Percentiles rank a stretch among this genome's conserved stretches.
Evolutionary conservation across 2,113 vertebrate genomes (phyloP).

Genomic region (Holacanthus passer): DNA sequence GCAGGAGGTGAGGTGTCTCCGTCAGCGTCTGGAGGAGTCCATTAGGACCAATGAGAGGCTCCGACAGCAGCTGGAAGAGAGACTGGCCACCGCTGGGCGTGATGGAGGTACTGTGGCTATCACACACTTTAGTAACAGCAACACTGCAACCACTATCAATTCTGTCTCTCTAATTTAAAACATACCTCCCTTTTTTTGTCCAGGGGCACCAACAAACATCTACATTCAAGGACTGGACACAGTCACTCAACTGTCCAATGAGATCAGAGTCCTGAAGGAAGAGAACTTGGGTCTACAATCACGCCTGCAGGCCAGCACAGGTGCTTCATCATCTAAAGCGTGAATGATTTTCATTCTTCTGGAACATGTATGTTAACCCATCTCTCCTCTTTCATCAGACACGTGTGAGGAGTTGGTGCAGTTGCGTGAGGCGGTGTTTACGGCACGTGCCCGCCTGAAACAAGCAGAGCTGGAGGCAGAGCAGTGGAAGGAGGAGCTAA

Average conservation of each 20-base stretch:
- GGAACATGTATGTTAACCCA: background rate
- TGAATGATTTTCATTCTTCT: background rate
- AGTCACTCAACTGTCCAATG: conserved; percentile 86
- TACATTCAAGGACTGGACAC: conserved; percentile 86
- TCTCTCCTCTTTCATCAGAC: conserved; percentile 55
- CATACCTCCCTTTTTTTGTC: background rate
- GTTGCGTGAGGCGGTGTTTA: conserved; percentile 84
- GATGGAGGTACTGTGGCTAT: conserved; percentile 78
- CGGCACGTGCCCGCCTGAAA: conserved; percentile 83
- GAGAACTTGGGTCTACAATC: conserved; percentile 85
- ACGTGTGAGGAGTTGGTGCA: conserved; percentile 83
- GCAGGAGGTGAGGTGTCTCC: conserved; percentile 89
- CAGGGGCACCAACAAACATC: conserved; percentile 86
- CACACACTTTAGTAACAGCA: background rate
- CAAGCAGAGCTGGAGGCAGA: conserved; percentile 89
- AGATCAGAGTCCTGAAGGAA: conserved; percentile 86
- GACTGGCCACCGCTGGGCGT: conserved; percentile 80
- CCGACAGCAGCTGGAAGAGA: conserved; percentile 89
- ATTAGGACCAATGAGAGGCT: conserved; percentile 92
- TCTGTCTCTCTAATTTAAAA: background rate
- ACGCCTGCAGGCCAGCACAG: conserved; percentile 87
- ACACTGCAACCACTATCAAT: background rate
- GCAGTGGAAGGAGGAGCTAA: conserved; percentile 85
- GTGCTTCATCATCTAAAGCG: conserved; percentile 61
- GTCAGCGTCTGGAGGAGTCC: conserved; percentile 93